A percentile compares a stretch with the other conserved stretches of the same genome.
These are phyloP conservation scores for Chaetorhynchus papuensis DNA, from an alignment of 2,113 vertebrate genomes.

Conservation along the genomic window DNA sequence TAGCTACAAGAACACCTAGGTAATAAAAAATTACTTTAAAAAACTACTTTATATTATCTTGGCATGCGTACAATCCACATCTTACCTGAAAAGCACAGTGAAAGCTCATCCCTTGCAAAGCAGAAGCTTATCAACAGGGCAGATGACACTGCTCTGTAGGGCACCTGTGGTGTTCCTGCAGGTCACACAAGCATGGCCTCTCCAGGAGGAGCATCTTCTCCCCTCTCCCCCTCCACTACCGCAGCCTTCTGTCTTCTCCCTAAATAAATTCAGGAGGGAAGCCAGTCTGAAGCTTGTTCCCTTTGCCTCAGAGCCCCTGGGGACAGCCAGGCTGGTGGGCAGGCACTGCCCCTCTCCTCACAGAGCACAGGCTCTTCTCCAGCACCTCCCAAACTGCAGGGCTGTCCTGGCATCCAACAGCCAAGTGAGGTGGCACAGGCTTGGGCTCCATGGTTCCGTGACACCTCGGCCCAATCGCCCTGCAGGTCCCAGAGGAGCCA, in stretches of 20 bases:
- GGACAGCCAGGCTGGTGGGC: background rate
- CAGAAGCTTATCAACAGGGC: background rate
- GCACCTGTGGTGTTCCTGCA: accelerated
- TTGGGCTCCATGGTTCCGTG: background rate
- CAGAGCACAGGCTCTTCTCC: background rate
- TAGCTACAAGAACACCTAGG: background rate
- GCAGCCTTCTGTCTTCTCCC: background rate
- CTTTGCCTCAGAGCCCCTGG: background rate
- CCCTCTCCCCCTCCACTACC: background rate
- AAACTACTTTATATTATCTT: background rate
- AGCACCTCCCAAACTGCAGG: background rate
- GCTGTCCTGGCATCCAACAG: background rate
- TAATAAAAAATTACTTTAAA: background rate
- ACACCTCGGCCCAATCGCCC: background rate
- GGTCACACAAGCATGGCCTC: background rate
- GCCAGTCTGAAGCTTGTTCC: background rate
- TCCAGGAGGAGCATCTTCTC: background rate
- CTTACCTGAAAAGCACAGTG: background rate
- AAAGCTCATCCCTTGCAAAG: background rate
- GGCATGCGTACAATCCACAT: background rate
- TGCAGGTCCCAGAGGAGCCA: background rate
- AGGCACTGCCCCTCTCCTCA: background rate
- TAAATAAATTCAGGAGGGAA: background rate
- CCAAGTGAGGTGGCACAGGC: background rate
- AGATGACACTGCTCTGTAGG: background rate